These are phyloP conservation scores for Drosophila pseudotalamancana DNA, from an alignment of 2,888 invertebrate genomes.

Conservation along the genomic window DNA sequence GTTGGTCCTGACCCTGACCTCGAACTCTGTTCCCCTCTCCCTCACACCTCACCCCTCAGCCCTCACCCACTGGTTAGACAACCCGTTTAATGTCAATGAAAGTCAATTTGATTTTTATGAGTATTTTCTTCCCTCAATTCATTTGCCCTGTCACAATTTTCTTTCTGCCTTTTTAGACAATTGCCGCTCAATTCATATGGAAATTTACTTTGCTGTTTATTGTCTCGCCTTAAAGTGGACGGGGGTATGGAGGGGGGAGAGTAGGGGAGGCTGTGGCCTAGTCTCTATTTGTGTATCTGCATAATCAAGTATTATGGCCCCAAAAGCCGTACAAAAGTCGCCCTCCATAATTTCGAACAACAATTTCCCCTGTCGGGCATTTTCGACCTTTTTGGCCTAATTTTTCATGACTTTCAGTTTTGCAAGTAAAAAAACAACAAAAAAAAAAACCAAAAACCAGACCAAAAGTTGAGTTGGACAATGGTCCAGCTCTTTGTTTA, in stretches of 20 bases:
- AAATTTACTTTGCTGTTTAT: constrained; percentile 46
- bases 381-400: constrained; percentile 34
- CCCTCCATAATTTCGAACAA: constrained; percentile 37
- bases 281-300: constrained; percentile 34
- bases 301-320: constrained; percentile 61
- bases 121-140: constrained; percentile 32
- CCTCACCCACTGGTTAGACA: too few relatives aligned
- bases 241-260: not conserved
- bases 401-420: constrained; percentile 10
- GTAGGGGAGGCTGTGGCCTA: not conserved
- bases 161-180: constrained; percentile 48
- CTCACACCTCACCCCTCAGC: too few relatives aligned
- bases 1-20: constrained; percentile 18
- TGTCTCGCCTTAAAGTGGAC: constrained; percentile 7
- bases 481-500: constrained; percentile 21
- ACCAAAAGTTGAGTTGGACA: constrained; percentile 29
- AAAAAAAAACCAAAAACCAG: constrained; percentile 6
- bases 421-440: constrained; percentile 27
- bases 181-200: constrained; percentile 73
- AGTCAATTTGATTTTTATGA: constrained; percentile 70
- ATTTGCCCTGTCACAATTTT: constrained; percentile 40
- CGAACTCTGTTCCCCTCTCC: not conserved
- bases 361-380: constrained; percentile 16
- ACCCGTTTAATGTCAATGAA: constrained; percentile 42
- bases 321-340: constrained; percentile 45